Percentiles rank a stretch among this genome's conserved stretches.
phyloP scores from a whole-genome alignment of 53 echinoderm and acorn worm genomes.

The Luidia sarsii region DNA sequence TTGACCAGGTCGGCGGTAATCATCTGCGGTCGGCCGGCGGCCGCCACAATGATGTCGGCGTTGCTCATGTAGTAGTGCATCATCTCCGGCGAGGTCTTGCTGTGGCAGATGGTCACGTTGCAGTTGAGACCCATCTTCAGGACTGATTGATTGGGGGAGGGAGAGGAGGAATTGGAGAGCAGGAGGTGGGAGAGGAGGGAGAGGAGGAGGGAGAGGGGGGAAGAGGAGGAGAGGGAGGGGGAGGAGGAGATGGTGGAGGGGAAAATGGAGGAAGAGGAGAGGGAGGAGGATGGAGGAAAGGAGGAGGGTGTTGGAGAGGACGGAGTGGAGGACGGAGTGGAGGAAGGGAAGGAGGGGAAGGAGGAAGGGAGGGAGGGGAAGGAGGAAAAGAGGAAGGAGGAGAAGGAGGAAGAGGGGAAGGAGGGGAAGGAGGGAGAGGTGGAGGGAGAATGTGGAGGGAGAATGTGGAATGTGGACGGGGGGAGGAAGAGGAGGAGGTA shows the following conservation, averaged over 20 bases:
- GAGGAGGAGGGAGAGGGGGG: too few species aligned
- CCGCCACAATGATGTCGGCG: slow-evolving; percentile 83
- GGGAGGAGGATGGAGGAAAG: too few species aligned
- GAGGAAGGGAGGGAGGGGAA: neutral
- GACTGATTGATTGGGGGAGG: too few species aligned
- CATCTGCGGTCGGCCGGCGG: slow-evolving; percentile 76
- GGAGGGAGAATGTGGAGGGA: neutral
- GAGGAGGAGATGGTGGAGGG: neutral
- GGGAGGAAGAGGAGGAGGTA: too few species aligned
- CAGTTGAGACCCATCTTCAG: slow-evolving; percentile 76
- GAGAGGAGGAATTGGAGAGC: too few species aligned
- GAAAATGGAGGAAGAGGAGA: neutral
- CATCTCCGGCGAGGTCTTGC: slow-evolving; percentile 78
- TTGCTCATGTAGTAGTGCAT: slow-evolving; percentile 68
- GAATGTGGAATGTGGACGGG: neutral
- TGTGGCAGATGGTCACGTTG: slow-evolving; percentile 84
- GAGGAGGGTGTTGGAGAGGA: too few species aligned
- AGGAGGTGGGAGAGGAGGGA: too few species aligned
- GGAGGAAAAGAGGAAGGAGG: neutral
- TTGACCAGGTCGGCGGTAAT: slow-evolving; percentile 86
- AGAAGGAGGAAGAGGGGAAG: neutral
- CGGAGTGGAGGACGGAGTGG: too few species aligned
- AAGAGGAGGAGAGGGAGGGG: too few species aligned
- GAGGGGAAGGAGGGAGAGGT: neutral
- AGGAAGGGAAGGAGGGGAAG: neutral